A percentile compares a stretch with the other conserved stretches of the same genome.
Conservation (phyloP, 2,113 vertebrate genomes). For the Zosterops lateralis region DNA sequence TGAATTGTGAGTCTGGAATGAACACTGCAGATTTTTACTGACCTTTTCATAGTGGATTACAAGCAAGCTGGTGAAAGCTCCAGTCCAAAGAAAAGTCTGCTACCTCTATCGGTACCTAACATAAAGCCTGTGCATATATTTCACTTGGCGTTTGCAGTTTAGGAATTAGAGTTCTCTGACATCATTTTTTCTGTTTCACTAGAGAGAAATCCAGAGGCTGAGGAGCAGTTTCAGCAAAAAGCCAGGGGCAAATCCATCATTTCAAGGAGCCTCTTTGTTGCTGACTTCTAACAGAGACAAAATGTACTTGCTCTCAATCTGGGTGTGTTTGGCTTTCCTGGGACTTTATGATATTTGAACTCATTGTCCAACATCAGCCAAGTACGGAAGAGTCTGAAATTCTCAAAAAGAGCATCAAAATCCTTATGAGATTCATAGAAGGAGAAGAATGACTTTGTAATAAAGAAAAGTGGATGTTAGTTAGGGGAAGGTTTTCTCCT, state of each 20-base stretch:
- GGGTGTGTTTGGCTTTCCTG: not conserved
- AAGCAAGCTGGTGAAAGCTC: not conserved
- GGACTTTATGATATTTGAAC: not conserved
- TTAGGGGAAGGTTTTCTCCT: not conserved
- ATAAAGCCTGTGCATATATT: not conserved
- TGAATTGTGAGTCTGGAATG: not conserved
- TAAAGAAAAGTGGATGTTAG: not conserved
- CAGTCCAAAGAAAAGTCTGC: not conserved
- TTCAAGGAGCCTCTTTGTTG: not conserved
- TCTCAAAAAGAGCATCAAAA: not conserved
- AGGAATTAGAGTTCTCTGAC: not conserved
- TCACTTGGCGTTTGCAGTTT: not conserved
- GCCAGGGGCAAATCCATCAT: not conserved
- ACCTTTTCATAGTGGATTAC: conserved; percentile 10
- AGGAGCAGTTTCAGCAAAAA: not conserved
- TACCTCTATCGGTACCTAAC: not conserved
- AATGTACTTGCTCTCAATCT: not conserved
- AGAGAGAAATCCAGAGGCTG: not conserved
- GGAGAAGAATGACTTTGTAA: not conserved
- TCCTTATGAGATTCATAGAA: not conserved
- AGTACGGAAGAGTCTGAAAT: not conserved
- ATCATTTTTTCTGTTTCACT: not conserved
- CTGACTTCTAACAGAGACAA: not conserved
- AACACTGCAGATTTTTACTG: not conserved
- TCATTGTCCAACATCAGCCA: not conserved